Conservation (phyloP, 2,797 vertebrate genomes). For the Aselliscus stoliczkanus region DNA sequence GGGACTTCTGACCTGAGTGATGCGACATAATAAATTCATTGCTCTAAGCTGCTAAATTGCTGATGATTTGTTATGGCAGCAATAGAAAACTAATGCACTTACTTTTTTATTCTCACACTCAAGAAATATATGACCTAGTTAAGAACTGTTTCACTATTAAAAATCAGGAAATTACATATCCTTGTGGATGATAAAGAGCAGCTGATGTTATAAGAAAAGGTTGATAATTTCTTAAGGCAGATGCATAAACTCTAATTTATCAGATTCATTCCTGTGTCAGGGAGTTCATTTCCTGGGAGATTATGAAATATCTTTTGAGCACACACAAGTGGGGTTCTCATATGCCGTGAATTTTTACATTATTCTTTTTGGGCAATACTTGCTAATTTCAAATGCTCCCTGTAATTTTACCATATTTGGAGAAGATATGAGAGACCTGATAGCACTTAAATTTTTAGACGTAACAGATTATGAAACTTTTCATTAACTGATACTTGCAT, state of each 20-base stretch:
- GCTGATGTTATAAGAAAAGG: constrained; percentile 1
- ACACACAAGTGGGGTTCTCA: constrained; percentile 30
- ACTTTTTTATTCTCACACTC: not conserved
- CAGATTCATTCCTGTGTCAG: constrained; percentile 3
- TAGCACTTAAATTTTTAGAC: not conserved
- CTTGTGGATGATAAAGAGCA: not conserved
- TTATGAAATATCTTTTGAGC: constrained; percentile 41
- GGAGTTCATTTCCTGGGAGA: not conserved
- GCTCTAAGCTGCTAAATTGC: not conserved
- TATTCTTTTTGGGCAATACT: constrained; percentile 48
- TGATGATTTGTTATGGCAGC: not conserved
- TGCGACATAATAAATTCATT: not conserved
- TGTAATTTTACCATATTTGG: not conserved
- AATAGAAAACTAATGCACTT: not conserved
- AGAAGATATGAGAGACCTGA: not conserved
- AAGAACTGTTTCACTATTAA: constrained; percentile 42
- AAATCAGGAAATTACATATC: constrained; percentile 23
- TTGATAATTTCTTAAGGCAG: constrained; percentile 3
- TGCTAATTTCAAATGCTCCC: constrained; percentile 53
- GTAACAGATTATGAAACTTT: not conserved
- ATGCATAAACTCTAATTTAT: not conserved
- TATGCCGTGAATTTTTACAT: constrained; percentile 47
- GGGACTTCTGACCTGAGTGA: not conserved
- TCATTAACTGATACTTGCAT: not conserved
- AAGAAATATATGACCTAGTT: not conserved